Evolutionary conservation across 2,888 invertebrate genomes (phyloP), one percentile per base, ranked within the genome.

Genomic region (Trissonchulus latispiculum): DNA sequence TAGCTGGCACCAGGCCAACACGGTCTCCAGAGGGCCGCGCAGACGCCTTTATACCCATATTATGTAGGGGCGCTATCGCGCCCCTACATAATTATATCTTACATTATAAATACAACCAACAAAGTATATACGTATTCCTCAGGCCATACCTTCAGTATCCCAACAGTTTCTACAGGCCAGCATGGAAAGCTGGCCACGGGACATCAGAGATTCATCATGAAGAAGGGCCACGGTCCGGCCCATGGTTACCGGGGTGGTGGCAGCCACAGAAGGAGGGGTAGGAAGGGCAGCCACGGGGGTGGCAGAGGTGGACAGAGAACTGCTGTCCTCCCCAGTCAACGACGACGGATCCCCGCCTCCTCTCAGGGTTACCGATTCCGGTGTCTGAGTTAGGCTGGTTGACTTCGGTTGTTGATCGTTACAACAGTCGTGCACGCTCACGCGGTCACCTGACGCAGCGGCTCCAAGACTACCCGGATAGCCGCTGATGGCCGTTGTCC

Each of bases 141-240:
- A 3, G 69, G 36, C n/a, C 69, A 68, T 3, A 48, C 69, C 69
- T 33, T 68, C 69, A 35, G 69, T 68, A 33, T 68, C 69, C 69
- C 69, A 68, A 36, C 69, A 68, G n/a, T 68, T 68, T n/a, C 69
- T 33, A 36, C 69, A 68, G n/a, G 69, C 69, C 69, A 68, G n/a
- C 15, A 29, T 29, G 28, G 64, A 48, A 8, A 48, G 23, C 8
- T 23, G 8, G 8, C 48, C 48, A 48, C 8, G 48, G 8, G 48
- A 48, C 8, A 23, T 8, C 48, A 48, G 23, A 23, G 8, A 48
- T 15, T 15, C 48, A 48, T 48, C 48, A n/a, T n/a, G n/a, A n/a
- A n/a, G n/a, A n/a, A n/a, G n/a, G n/a, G n/a, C n/a, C n/a, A n/a
- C n/a, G n/a, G n/a, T n/a, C n/a, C n/a, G n/a, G n/a, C n/a, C n/a